phyloP scores from a whole-genome alignment of 2,888 invertebrate species.

The Parnassius smintheus region DNA sequence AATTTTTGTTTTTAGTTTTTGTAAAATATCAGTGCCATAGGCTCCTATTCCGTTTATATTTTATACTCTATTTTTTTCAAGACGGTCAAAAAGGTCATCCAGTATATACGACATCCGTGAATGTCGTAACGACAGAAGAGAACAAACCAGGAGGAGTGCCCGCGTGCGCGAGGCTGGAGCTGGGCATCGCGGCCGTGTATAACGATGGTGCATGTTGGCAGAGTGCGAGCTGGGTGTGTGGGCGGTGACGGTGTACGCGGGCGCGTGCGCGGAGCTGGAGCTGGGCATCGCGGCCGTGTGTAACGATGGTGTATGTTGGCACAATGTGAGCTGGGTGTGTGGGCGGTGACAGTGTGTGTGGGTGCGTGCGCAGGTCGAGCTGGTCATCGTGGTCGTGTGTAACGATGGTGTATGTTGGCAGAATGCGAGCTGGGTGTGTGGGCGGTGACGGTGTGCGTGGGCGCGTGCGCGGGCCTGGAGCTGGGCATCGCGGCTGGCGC shows the following conservation, averaged over 20 bases:
- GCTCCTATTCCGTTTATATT: too few species aligned
- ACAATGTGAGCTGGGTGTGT: constrained; percentile 20
- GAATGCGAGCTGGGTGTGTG: constrained; percentile 20
- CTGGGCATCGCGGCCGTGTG: constrained; percentile 88
- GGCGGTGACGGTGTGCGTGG: constrained; percentile 73
- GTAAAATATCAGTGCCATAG: too few species aligned
- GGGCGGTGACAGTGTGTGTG: constrained; percentile 52
- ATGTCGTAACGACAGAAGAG: too few species aligned
- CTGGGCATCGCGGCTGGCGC: constrained; percentile 91
- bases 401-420: neutral
- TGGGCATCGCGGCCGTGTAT: too few species aligned
- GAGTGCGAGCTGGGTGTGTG: constrained; percentile 20
- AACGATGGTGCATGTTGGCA: neutral
- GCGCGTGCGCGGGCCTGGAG: constrained; percentile 87
- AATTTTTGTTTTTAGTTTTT: too few species aligned
- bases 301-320: neutral
- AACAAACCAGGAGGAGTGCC: too few species aligned
- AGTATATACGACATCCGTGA: too few species aligned
- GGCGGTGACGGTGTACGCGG: constrained; percentile 73
- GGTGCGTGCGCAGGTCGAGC: too few species aligned
- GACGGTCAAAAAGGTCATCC: too few species aligned
- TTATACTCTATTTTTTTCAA: too few species aligned
- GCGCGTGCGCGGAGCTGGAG: constrained; percentile 87
- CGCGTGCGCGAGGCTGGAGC: too few species aligned
- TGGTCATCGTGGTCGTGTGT: too few species aligned